Conservation (phyloP, 2,113 vertebrate genomes). For the Prunella himalayana region DNA sequence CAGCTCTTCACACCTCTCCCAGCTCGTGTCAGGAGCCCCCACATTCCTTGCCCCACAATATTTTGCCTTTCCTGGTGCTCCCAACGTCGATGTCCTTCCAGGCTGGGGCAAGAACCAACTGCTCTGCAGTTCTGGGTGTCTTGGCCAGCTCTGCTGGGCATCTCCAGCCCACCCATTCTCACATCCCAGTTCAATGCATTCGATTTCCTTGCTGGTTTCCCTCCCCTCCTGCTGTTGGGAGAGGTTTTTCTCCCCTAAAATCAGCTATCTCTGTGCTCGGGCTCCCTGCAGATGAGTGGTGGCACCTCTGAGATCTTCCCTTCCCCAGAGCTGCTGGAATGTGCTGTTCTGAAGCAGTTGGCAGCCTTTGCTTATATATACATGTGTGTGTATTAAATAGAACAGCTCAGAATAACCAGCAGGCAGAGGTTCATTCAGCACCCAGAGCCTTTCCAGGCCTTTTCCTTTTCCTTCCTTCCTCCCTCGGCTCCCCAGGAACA, state of each 20-base stretch:
- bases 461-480: background rate
- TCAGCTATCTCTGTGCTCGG: background rate
- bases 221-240: background rate
- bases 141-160: background rate
- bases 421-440: constrained; percentile 40
- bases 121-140: background rate
- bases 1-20: background rate
- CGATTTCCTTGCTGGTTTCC: background rate
- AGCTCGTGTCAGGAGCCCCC: background rate
- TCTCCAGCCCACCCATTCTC: background rate
- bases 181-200: background rate
- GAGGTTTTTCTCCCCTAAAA: background rate
- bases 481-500: background rate
- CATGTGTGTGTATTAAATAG: constrained; percentile 17
- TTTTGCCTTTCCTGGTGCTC: background rate
- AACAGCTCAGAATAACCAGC: constrained; percentile 24
- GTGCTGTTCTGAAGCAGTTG: constrained; percentile 19
- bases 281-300: background rate
- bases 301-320: constrained; percentile 2
- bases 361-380: constrained; percentile 7
- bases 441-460: background rate
- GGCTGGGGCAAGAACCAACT: background rate
- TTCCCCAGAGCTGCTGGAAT: background rate
- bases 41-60: rapidly evolving
- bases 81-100: rapidly evolving